These are phyloP conservation scores for Conistra vaccinii DNA, from an alignment of 2,888 invertebrate species.

Conservation along the genomic window DNA sequence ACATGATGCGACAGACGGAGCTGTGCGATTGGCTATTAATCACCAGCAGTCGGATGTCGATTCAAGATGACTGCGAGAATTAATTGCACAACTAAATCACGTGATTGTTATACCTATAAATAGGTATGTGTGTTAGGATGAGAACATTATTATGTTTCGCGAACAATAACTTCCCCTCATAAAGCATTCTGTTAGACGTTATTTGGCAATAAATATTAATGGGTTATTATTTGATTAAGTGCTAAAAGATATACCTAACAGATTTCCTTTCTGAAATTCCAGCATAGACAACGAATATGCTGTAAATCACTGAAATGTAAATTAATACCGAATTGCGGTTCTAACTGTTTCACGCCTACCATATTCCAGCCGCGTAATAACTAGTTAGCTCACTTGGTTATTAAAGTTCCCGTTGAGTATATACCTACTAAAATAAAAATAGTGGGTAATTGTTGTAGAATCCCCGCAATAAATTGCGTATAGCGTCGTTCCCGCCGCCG, in stretches of 20 bases:
- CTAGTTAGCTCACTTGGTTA: constrained; percentile 37
- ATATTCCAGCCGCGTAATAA: constrained; percentile 15
- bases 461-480: constrained; percentile 75
- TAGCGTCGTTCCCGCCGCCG: constrained; percentile 58
- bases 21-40: constrained; percentile 74
- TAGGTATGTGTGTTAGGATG: background rate
- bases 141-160: constrained; percentile 12
- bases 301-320: constrained; percentile 34
- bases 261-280: background rate
- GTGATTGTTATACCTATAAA: constrained; percentile 18
- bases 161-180: constrained; percentile 15
- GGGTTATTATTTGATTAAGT: constrained; percentile 1
- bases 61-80: constrained; percentile 78
- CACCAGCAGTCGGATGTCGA: constrained; percentile 73
- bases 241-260: constrained; percentile 11
- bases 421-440: constrained; percentile 69
- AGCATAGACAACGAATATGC: constrained; percentile 25
- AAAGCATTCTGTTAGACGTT: constrained; percentile 18
- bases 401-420: constrained; percentile 55
- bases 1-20: constrained; percentile 25
- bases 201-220: constrained; percentile 28
- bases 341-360: constrained; percentile 10
- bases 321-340: constrained; percentile 4
- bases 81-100: constrained; percentile 72
- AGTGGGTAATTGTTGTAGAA: constrained; percentile 74